These are phyloP conservation scores for Sminthurinus aureus DNA, from an alignment of 2,888 invertebrate genomes.

Conservation along the genomic window DNA sequence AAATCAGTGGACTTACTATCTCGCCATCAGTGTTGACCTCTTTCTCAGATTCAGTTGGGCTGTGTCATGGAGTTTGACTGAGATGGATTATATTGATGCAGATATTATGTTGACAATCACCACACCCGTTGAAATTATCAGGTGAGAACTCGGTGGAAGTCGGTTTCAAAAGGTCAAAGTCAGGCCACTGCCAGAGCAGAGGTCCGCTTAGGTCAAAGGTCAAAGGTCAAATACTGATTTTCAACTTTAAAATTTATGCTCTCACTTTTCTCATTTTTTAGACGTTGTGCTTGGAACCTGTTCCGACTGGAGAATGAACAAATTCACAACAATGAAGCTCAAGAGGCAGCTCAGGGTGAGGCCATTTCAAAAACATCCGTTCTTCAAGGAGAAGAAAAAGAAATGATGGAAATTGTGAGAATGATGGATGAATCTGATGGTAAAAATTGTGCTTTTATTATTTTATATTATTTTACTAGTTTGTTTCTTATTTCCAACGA, in stretches of 20 bases:
- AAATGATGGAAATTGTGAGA: not conserved
- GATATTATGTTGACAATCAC: constrained; percentile 37
- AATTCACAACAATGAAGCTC: constrained; percentile 31
- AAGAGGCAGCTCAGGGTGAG: not conserved
- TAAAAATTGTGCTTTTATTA: too few relatives aligned
- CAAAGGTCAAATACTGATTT: not conserved
- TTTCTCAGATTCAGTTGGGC: constrained; percentile 32
- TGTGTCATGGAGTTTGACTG: not conserved
- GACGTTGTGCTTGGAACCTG: constrained; percentile 31
- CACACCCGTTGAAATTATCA: constrained; percentile 30
- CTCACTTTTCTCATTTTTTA: not conserved
- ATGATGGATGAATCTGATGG: constrained; percentile 24
- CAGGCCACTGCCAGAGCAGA: too few relatives aligned
- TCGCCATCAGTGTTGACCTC: constrained; percentile 5
- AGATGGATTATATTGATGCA: constrained; percentile 4
- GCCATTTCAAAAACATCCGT: not conserved
- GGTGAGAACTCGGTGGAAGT: too few relatives aligned
- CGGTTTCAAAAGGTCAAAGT: not conserved
- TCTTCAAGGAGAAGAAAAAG: not conserved
- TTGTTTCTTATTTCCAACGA: too few relatives aligned
- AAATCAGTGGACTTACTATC: constrained; percentile 17
- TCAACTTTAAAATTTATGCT: not conserved
- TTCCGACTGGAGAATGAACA: constrained; percentile 36
- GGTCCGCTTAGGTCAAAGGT: not conserved
- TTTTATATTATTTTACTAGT: too few relatives aligned